Evolutionary conservation across 2,888 invertebrate genomes (phyloP), one percentile per base, ranked within the genome.

Genomic region (Drosophila aldrichi): DNA sequence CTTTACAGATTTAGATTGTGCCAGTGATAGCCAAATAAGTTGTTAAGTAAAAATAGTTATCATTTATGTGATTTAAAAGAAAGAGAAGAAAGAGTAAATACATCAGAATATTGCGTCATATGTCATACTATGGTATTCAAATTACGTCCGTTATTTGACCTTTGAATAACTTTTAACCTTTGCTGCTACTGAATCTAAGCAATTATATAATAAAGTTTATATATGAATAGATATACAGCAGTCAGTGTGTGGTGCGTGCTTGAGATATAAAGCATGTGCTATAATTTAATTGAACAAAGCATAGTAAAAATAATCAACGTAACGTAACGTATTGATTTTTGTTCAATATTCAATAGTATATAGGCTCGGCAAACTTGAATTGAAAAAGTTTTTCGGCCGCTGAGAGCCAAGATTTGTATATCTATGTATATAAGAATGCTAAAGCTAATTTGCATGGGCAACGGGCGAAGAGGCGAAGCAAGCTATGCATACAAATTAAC

Each of bases 251-350:
- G 18, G 44, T 22, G 55, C 67, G 65, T 66, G 67, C 14, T 9
- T 25, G n/a, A 38, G 25, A 64, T 56, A 44, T 14, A 1, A 18
- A 41, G 43, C 34, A 25, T 40, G 20, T 25, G 10, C 8, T 12
- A 40, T 63, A 40, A 38, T 40, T 46, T 8, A 52, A 18, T 52
- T 12, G 16, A n/a, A 40, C 40, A 49, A 43, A 62, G 51, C 16
- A 48, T 60, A 34, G 22, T 55, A 25, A 54, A 65, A 56, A 64
- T 73, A 65, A 67, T 81, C 61, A 71, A 64, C 67, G 74, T 63
- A 20, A 20, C 12, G 10, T 77, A 74, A 72, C 46, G 36, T 85
- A 77, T 88, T 74, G 86, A 88, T 79, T 82, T 85, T 67, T 58
- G 20, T 46, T 43, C 40, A 44, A 20, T 38, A 55, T 66, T 73